phyloP scores from a whole-genome alignment of 2,797 vertebrate species.

The Halcyon chelicuti region DNA sequence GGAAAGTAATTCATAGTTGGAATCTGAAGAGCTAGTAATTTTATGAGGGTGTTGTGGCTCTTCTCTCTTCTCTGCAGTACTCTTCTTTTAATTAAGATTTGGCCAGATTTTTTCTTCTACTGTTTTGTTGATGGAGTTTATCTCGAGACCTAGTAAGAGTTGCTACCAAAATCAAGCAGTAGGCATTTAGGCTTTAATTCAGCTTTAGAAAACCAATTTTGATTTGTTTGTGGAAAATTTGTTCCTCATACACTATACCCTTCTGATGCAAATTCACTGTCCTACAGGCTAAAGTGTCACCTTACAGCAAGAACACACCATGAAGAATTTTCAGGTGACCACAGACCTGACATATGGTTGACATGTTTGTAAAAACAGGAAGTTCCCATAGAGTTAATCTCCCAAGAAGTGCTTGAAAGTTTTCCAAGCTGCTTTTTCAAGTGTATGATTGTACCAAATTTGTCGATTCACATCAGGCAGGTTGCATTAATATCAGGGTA shows the following conservation, averaged over 20 bases:
- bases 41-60: background rate
- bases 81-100: background rate
- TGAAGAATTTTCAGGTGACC: background rate
- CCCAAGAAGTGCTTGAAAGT: background rate
- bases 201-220: constrained; percentile 23
- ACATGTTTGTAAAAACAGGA: background rate
- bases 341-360: background rate
- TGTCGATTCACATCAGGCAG: background rate
- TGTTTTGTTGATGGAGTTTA: background rate
- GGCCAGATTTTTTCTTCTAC: background rate
- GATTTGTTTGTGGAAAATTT: background rate
- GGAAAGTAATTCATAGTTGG: background rate
- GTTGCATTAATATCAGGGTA: background rate
- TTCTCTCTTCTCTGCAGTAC: background rate
- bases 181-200: constrained; percentile 3
- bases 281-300: background rate
- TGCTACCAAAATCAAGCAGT: background rate
- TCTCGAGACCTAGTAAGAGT: background rate
- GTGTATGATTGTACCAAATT: background rate
- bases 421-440: background rate
- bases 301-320: background rate
- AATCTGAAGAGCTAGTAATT: background rate
- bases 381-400: background rate
- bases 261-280: background rate
- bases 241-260: background rate